Evolutionary conservation across 2,888 invertebrate genomes (phyloP), one percentile per base, ranked within the genome.

Genomic region (Plagiodera versicolora): DNA sequence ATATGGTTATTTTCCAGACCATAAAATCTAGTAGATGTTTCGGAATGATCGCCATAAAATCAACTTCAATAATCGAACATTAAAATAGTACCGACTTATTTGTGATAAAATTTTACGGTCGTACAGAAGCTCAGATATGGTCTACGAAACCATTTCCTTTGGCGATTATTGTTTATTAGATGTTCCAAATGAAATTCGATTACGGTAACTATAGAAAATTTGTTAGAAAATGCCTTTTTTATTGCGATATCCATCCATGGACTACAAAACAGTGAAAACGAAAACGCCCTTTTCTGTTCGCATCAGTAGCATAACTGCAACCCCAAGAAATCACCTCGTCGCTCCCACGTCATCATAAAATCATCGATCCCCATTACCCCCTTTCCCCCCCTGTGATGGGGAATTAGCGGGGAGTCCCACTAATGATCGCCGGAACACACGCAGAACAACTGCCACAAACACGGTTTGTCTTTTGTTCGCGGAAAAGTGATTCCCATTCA

Each of bases 391-490:
- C n/a, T 35, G 32, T 10, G 39, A 14, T 50, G 10, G 53, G 9
- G 17, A 6, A 70, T 71, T 71, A 71, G 67, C 68, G 55, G 66
- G 62, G 68, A 63, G 58, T n/a, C 63, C 63, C 68, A 60, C 69
- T 72, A 72, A 71, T 70, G 70, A 70, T 67, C 65, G 65, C 65
- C 65, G 60, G 65, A 67, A 68, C 65, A 68, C 73, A 71, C 71
- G 67, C 64, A 69, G 69, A 70, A 71, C 69, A 70, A 71, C 70
- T 67, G 72, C 71, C 72, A 72, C 68, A 66, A 72, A 69, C 72
- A 73, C 70, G 70, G n/a, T 69, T 69, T 68, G 70, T 72, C 72
- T 71, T 72, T 72, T 72, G 71, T 73, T 70, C 58, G 64, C 64
- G 64, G 67, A 67, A 70, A 70, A 72, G 69, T 68, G 70, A 71